These are phyloP conservation scores for Proteles cristata DNA, from an alignment of 2,113 vertebrate genomes.

Conservation along the genomic window DNA sequence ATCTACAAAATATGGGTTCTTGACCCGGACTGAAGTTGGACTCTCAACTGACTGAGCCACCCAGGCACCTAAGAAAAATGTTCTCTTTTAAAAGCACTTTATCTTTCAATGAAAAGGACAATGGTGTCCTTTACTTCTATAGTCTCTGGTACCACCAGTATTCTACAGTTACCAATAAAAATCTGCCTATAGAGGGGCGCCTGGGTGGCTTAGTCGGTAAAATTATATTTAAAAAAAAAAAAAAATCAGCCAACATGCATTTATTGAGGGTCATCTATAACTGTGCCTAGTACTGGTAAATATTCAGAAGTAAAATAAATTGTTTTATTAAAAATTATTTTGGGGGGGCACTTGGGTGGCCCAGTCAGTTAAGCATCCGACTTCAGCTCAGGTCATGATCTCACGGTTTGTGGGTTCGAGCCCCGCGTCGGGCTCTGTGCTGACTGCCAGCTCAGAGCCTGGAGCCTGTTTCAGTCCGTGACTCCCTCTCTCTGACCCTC, in stretches of 20 bases:
- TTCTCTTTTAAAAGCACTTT: slow-evolving; percentile 30
- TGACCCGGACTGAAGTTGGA: too few relatives aligned
- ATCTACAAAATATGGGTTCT: too few relatives aligned
- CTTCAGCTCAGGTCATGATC: too few relatives aligned
- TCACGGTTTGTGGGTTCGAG: too few relatives aligned
- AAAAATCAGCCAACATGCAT: background rate
- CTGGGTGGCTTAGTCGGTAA: too few relatives aligned
- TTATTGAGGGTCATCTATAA: background rate
- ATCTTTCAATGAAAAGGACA: background rate
- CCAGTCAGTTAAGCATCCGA: too few relatives aligned
- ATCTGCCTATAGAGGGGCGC: background rate
- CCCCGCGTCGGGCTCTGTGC: too few relatives aligned
- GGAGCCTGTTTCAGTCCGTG: too few relatives aligned
- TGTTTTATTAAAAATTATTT: background rate
- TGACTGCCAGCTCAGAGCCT: too few relatives aligned
- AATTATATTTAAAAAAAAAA: background rate
- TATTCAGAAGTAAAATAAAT: background rate
- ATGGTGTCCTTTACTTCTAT: background rate
- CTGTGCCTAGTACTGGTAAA: background rate
- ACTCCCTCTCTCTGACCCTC: too few relatives aligned
- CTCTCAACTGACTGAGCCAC: too few relatives aligned
- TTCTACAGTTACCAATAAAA: background rate
- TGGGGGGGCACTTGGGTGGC: too few relatives aligned
- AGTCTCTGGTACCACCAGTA: background rate
- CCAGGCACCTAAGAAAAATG: background rate